Evolutionary conservation across 2,888 invertebrate species (phyloP), one percentile per base, ranked within the genome.

Genomic region (Agrotis ipsilon): DNA sequence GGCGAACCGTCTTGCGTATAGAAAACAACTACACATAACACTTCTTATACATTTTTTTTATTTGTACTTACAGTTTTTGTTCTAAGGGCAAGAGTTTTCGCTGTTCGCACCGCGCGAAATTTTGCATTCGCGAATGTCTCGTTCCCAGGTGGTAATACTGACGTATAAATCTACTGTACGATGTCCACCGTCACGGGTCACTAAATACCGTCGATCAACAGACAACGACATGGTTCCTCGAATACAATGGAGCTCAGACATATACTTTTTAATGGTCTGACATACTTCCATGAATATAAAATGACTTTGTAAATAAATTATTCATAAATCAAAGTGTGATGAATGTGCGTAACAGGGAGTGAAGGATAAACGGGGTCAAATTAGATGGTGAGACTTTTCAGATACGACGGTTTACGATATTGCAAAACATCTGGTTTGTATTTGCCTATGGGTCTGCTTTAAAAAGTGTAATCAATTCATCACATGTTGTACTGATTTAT

Each of bases 141-240:
- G 39, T 39, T 1, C 11, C 39, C 9, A 39, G 9, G 9, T 4
- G 39, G 39, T 39, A 39, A 39, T 39, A 39, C 39, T 39, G 39
- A 11, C 39, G 39, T 39, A 14, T n/a, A 32, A 6, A 39, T 32
- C 3, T 32, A 55, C 32, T 32, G 32, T 55, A 32, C 32, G 32
- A 32, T 55, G 83, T 81, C 85, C 82, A 76, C 63, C 82, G 89
- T 83, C 87, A 87, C 83, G 89, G 89, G 80, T 87, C 89, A 84
- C 69, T 77, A 71, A 39, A 76, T 68, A 68, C 76, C 85, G 81
- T 88, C 90, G 82, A 89, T 90, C 91, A 87, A 67, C 61, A 82
- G 76, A 68, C 65, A 73, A 55, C 71, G 85, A 75, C 68, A 86
- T 65, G 81, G 54, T 81, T 80, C 81, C 86, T 81, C 85, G 86